Evolutionary conservation across 2,888 invertebrate species (phyloP).

Genomic region (Lamproptera curius): DNA sequence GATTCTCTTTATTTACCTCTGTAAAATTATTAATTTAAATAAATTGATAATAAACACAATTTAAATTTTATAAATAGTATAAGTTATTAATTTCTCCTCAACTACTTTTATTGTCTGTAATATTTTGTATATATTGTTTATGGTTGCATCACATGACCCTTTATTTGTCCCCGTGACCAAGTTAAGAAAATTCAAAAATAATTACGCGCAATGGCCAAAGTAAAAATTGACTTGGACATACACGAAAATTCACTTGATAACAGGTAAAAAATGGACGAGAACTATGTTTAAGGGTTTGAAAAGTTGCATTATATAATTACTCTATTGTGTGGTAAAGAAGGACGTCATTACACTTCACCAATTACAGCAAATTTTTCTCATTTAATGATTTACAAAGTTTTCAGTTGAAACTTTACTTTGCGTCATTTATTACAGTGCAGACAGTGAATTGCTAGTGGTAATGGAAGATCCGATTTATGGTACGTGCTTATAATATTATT

Average conservation of each 20-base stretch:
- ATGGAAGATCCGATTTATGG: conserved; percentile 65
- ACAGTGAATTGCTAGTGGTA: conserved; percentile 66
- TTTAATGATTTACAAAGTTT: conserved; percentile 28
- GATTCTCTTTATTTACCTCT: too few relatives aligned
- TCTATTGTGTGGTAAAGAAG: conserved; percentile 51
- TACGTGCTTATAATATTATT: conserved; percentile 36
- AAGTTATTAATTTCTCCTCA: too few relatives aligned
- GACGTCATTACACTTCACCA: conserved; percentile 68
- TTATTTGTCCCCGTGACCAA: conserved; percentile 86
- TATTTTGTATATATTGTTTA: conserved; percentile 47
- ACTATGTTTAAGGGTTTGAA: conserved; percentile 25
- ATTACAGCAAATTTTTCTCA: conserved; percentile 37
- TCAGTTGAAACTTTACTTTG: conserved; percentile 8
- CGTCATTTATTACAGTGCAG: conserved; percentile 60
- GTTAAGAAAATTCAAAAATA: conserved; percentile 82
- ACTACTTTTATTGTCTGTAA: conserved; percentile 27
- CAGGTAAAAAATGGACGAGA: conserved; percentile 68
- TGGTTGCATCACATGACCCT: conserved; percentile 82
- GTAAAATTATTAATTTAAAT: too few relatives aligned
- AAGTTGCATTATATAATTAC: conserved; percentile 58
- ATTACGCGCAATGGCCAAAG: conserved; percentile 73
- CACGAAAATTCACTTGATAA: conserved; percentile 79
- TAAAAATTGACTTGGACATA: conserved; percentile 79
- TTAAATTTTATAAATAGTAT: too few relatives aligned
- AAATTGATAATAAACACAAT: too few relatives aligned